Evolutionary conservation across 2,888 invertebrate species (phyloP), one percentile per base, ranked within the genome.

Genomic region (Chloroclysta siterata): DNA sequence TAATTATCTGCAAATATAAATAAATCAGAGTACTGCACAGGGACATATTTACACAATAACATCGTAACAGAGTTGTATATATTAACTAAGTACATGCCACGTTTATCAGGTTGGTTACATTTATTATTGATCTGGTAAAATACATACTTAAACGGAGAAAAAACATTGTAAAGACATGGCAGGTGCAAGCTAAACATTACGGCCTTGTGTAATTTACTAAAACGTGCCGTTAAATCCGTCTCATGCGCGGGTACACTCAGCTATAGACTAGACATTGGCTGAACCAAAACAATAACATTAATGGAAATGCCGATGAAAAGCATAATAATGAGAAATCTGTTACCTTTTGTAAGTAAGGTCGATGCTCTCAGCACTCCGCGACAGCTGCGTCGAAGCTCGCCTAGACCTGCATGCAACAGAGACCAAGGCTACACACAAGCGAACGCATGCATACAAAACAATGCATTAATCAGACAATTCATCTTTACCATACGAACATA

Each of bases 381-480:
- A 94, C 85, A 95, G 94, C 91, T 97, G 97, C 94, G 97, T 97
- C 80, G 97, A 97, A 85, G 97, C 96, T 88, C 97, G 96, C 88
- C 97, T 96, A 94, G 97, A 96, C 96, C 97, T 97, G 94, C 87
- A 94, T 93, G 93, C 93, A 93, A 93, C 87, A 93, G 87, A 93
- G 81, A 90, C 88, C 86, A 83, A 82, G 83, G 86, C 88, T 92
- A 93, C 83, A 89, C 87, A 90, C 87, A 89, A 84, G 85, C 90
- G 83, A 76, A 80, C 79, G 82, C 91, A 92, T 90, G 90, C 91
- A 87, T 61, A 65, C 61, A 81, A 75, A 76, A 77, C 72, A 79
- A 75, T 73, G 72, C 74, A 74, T 68, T 46, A 73, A 72, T 72
- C 78, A 80, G 81, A 81, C 81, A 82, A 80, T 75, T 80, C 77